These are phyloP conservation scores for Cosmia trapezina DNA, from an alignment of 2,888 invertebrate species.

Conservation along the genomic window DNA sequence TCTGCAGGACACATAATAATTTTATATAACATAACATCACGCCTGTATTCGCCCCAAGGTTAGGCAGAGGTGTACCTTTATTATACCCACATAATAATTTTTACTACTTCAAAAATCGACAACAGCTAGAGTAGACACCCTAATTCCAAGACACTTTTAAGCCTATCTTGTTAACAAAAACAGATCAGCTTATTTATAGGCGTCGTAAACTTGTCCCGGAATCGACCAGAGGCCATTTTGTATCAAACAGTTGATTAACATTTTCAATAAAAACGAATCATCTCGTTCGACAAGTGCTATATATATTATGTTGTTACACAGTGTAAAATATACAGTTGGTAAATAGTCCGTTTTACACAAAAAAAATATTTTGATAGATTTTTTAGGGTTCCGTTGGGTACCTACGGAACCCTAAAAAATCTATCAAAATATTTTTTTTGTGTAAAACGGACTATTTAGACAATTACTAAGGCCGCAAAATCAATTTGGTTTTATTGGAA, in stretches of 20 bases:
- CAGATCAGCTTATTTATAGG: constrained; percentile 24
- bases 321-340: constrained; percentile 24
- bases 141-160: neutral
- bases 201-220: constrained; percentile 28
- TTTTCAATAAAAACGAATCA: constrained; percentile 56
- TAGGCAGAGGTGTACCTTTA: no score
- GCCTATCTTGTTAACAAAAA: constrained; percentile 14
- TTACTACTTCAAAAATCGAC: no score
- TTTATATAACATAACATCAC: no score
- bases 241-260: constrained; percentile 46
- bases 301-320: constrained; percentile 22
- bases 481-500: no score
- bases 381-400: no score
- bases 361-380: neutral
- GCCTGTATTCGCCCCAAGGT: no score
- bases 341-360: neutral
- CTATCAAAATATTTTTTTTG: neutral
- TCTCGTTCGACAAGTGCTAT: constrained; percentile 13
- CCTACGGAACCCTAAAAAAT: no score
- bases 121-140: no score
- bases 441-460: neutral
- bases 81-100: no score
- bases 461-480: no score
- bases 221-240: constrained; percentile 38
- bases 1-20: no score